Evolutionary conservation across 2,888 invertebrate species (phyloP), one percentile per base, ranked within the genome.

Genomic region (Drosophila stalkeri): DNA sequence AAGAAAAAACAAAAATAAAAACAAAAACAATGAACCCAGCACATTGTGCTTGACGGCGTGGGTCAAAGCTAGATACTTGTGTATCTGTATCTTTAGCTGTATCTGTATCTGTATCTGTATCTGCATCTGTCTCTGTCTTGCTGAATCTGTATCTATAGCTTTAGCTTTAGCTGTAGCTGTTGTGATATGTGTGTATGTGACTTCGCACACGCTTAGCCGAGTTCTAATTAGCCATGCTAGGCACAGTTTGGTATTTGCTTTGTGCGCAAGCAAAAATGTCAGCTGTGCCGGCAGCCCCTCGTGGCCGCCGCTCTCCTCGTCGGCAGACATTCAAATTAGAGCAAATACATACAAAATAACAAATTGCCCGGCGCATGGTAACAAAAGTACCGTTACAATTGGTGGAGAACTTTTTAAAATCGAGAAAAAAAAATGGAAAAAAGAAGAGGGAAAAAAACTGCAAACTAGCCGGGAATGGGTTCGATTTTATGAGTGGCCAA

Each of bases 201-300:
- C 55, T 52, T 39, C 64, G 64, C 64, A 52, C 60, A 65, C 72
- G 70, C 69, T 72, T 86, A 83, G 60, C 54, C 75, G 66, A 69
- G 80, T 78, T 87, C 86, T 89, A 86, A 86, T 86, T 86, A 86
- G 83, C 81, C 64, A 86, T 86, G 86, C 86, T 68, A 74, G 70
- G 83, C 86, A 86, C 86, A 86, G 80, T 77, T 87, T 81, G 86
- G 89, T 80, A 86, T 86, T 87, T 85, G 75, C 84, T 86, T 69
- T 80, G 83, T 73, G 83, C 84, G 71, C 85, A 80, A 69, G 89
- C 85, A 85, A 89, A 84, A 86, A 87, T 87, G 89, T 86, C 89
- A 85, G 85, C 85, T 86, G 88, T 65, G 68, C 57, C 67, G 37
- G 31, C 16, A 2, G 49, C 33, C 55, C 62, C 52, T 20, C 16